Evolutionary conservation across 2,888 invertebrate species (phyloP), one percentile per base, ranked within the genome.

Genomic region (Apotomis betuletana): DNA sequence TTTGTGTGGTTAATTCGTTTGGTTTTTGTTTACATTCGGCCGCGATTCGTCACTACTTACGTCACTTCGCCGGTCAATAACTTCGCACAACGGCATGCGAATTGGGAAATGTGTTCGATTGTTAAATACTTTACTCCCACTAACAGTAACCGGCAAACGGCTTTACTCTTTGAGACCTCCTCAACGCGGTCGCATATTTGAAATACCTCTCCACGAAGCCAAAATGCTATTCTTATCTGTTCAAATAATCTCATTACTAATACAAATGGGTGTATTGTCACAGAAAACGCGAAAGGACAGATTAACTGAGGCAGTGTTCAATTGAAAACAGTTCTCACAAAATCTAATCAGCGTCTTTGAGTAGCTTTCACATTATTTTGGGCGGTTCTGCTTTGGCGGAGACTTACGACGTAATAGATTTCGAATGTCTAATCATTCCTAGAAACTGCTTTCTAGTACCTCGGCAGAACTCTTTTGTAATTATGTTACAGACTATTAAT

Each of bases 11-110:
- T 49, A 36, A 13, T 3, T 61, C 51, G 41, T 71, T 54, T 52
- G 27, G 57, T 67, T 67, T 72, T 72, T 72, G 72, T 72, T 72
- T 72, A 72, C 68, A 59, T 68, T 59, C 46, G 58, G 4, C 67
- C 51, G 5, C 38, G 52, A 71, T 67, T 67, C 44, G 58, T 63
- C 65, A 60, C 58, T 38, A 46, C 58, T 67, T 63, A 63, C 67
- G 67, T 68, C 68, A 68, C 46, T 59, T 61, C 41, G 51, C 44
- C 67, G 72, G 72, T 68, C 72, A 68, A 63, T 63, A 52, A 70
- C 70, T 70, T 52, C 52, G 13, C 10, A 54, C 54, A 49, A 46
- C 52, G 36, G 64, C 51, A 27, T 41, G 58, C 59, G 15, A 70
- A 65, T 55, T 64, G 64, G 15, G 54, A 65, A 70, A 65, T 59